A percentile compares a stretch with the other conserved stretches of the same genome.
These are phyloP conservation scores for Tautogolabrus adspersus DNA, from an alignment of 2,113 vertebrate genomes.

Conservation along the genomic window DNA sequence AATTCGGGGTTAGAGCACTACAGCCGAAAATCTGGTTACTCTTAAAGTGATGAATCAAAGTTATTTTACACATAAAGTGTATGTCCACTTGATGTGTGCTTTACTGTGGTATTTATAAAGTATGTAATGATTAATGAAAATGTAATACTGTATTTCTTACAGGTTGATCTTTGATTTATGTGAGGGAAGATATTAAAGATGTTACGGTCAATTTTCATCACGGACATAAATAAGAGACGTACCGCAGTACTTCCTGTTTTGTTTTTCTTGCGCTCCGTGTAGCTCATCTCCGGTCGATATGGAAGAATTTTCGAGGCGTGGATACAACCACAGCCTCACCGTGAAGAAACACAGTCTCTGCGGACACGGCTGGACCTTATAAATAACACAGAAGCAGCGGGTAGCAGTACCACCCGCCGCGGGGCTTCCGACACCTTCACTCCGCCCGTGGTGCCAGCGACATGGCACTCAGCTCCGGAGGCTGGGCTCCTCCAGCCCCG, in stretches of 20 bases:
- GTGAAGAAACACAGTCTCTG: constrained; percentile 23
- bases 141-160: too few relatives aligned
- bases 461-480: constrained; percentile 85
- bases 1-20: too few relatives aligned
- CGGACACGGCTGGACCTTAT: constrained; percentile 36
- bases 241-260: constrained; percentile 81
- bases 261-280: constrained; percentile 62
- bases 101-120: too few relatives aligned
- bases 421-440: constrained; percentile 25
- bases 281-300: constrained; percentile 56
- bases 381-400: constrained; percentile 30
- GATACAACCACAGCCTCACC: constrained; percentile 32
- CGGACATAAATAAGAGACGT: constrained; percentile 79
- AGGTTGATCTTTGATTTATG: not conserved
- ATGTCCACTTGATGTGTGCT: too few relatives aligned
- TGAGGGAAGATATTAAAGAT: not conserved
- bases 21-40: too few relatives aligned
- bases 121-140: too few relatives aligned
- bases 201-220: constrained; percentile 40
- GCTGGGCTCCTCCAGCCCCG: constrained; percentile 78
- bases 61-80: too few relatives aligned
- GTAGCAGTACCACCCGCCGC: constrained; percentile 12
- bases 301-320: constrained; percentile 44
- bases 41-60: too few relatives aligned
- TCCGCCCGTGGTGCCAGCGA: constrained; percentile 41